Evolutionary conservation across 2,888 invertebrate genomes (phyloP), one percentile per base, ranked within the genome.

Genomic region (Antitype chi): DNA sequence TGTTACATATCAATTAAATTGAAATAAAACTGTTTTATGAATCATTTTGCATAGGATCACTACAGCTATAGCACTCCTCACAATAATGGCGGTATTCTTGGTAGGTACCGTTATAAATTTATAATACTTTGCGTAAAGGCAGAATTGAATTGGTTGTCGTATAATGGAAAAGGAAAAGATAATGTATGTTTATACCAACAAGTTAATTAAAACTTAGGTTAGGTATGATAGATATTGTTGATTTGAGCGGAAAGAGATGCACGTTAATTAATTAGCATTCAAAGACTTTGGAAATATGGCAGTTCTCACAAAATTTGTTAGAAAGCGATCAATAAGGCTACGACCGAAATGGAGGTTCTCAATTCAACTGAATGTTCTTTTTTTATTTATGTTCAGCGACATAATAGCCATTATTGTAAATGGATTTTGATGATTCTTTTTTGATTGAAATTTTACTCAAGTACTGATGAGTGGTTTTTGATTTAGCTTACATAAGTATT

Each of bases 1-100:
- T 66, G 38, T 67, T 66, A 81, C 81, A 81, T 81, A 78, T 84
- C 81, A 74, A 47, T n/a, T 28, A 32, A 47, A 47, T n/a, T 57
- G 4, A 28, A 73, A 53, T 67, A 32, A 52, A 43, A 47, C 28
- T 73, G n/a, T 70, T 73, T 70, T 70, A 73, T 70, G 70, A 73
- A 73, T 73, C 57, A 70, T 73, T 70, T 70, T 32, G 72, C 72
- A 28, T 28, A 57, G 20, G 20, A 28, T 55, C 8, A 49, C n/a
- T 20, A 4, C 68, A 11, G 9, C 55, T 20, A 25, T 7, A 28
- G n/a, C 70, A 47, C 70, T 47, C 47, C 9, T 43, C 28, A 57
- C 20, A 32, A 47, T 47, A n/a, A n/a, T 57, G 32, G 73, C n/a
- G 20, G 57, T 70, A 70, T 57, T 73, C 70, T 70, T 57, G 70